phyloP scores from a whole-genome alignment of 2,888 invertebrate species.

The Gymnocheta viridis region DNA sequence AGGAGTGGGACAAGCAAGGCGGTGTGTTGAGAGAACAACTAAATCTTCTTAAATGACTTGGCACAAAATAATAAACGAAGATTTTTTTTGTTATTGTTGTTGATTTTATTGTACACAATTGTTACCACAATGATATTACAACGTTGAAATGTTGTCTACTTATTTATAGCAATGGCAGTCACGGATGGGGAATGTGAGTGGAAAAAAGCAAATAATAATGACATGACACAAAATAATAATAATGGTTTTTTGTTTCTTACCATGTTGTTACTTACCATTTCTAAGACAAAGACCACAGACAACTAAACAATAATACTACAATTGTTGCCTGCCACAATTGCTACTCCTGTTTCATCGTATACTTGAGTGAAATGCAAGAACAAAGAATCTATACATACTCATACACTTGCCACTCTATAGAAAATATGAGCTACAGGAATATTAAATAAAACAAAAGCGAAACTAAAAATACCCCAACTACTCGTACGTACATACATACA shows the following conservation, averaged over 20 bases:
- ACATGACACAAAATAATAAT: constrained; percentile 68
- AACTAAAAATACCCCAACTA: constrained; percentile 5
- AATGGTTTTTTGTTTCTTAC: constrained; percentile 45
- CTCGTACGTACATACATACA: background rate
- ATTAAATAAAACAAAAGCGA: constrained; percentile 18
- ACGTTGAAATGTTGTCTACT: constrained; percentile 43
- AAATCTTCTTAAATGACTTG: constrained; percentile 67
- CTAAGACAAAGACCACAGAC: constrained; percentile 59
- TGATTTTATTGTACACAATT: constrained; percentile 57
- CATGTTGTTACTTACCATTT: constrained; percentile 44
- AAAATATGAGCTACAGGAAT: constrained; percentile 43
- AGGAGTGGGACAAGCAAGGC: background rate
- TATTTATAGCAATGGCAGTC: constrained; percentile 5
- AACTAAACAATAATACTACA: constrained; percentile 48
- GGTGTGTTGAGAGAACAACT: constrained; percentile 51
- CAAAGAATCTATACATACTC: constrained; percentile 1
- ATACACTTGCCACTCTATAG: background rate
- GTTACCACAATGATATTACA: constrained; percentile 58
- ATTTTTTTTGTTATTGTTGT: constrained; percentile 21
- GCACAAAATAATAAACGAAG: constrained; percentile 56
- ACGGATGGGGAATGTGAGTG: background rate
- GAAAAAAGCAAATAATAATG: constrained; percentile 70
- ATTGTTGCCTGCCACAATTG: constrained; percentile 12
- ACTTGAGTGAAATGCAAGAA: constrained; percentile 1
- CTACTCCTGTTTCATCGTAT: background rate